These are phyloP conservation scores for Nycticorax nycticorax DNA, from an alignment of 2,113 vertebrate species.

Conservation along the genomic window DNA sequence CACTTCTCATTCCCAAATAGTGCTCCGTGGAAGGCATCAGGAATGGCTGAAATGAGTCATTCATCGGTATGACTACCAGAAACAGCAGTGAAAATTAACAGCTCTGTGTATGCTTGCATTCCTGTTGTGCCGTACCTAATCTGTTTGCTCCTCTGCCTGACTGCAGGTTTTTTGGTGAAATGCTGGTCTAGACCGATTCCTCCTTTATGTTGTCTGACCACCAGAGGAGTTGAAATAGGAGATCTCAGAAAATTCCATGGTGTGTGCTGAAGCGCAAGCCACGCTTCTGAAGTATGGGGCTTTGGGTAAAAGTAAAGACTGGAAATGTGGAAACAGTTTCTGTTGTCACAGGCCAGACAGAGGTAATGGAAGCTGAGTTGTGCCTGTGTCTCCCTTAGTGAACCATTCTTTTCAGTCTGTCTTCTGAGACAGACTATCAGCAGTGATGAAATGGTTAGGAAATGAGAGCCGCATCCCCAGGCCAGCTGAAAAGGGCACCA, in stretches of 20 bases:
- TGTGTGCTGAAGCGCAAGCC: not conserved
- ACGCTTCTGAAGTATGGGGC: not conserved
- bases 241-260: not conserved
- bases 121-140: not conserved
- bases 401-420: not conserved
- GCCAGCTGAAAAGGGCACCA: not conserved
- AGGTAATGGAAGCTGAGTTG: not conserved
- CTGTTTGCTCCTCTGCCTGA: not conserved
- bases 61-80: not conserved
- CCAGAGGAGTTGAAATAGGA: not conserved
- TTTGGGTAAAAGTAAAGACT: not conserved
- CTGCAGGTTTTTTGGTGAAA: not conserved
- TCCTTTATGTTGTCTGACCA: not conserved
- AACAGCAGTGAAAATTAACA: not conserved
- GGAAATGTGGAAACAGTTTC: not conserved
- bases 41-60: not conserved
- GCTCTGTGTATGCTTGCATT: not conserved
- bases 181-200: not conserved
- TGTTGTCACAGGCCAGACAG: not conserved
- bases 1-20: not conserved
- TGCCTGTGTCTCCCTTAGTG: not conserved
- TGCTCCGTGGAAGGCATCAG: not conserved
- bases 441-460: not conserved
- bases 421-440: not conserved
- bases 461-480: not conserved